These are phyloP conservation scores for Lichenostomus cassidix DNA, from an alignment of 2,113 vertebrate species.

Conservation along the genomic window DNA sequence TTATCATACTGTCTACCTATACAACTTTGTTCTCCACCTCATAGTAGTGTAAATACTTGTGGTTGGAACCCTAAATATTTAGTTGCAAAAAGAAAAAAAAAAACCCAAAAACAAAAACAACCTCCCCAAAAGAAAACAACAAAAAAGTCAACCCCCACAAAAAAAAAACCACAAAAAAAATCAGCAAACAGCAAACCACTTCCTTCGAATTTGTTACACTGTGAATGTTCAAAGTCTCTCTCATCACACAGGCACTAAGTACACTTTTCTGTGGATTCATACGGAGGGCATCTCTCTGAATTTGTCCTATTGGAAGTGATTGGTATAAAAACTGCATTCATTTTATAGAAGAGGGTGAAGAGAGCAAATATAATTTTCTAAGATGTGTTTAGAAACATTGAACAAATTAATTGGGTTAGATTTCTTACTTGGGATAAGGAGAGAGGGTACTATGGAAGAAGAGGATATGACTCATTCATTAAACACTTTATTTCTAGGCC, in stretches of 20 bases:
- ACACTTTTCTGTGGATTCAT: background rate
- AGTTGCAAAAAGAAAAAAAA: too few species aligned
- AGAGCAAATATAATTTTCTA: background rate
- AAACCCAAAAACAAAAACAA: too few species aligned
- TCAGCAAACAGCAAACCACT: too few species aligned
- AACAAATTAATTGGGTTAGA: slow-evolving; percentile 1
- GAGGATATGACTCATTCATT: background rate
- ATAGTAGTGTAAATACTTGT: too few species aligned
- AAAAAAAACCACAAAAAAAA: too few species aligned
- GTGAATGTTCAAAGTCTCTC: background rate
- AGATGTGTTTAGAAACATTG: background rate
- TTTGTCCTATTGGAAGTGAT: background rate
- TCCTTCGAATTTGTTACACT: too few species aligned
- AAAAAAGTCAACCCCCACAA: too few species aligned
- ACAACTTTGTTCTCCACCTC: too few species aligned
- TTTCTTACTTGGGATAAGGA: background rate
- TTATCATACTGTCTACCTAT: too few species aligned
- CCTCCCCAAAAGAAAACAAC: too few species aligned
- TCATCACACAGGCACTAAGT: background rate
- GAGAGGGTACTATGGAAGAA: background rate
- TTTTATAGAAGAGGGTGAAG: background rate
- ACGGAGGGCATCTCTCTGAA: background rate
- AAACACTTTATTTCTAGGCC: background rate
- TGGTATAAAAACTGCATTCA: background rate
- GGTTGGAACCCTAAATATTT: too few species aligned